These are phyloP conservation scores for Stictonetta naevosa DNA, from an alignment of 2,113 vertebrate genomes.

Conservation along the genomic window DNA sequence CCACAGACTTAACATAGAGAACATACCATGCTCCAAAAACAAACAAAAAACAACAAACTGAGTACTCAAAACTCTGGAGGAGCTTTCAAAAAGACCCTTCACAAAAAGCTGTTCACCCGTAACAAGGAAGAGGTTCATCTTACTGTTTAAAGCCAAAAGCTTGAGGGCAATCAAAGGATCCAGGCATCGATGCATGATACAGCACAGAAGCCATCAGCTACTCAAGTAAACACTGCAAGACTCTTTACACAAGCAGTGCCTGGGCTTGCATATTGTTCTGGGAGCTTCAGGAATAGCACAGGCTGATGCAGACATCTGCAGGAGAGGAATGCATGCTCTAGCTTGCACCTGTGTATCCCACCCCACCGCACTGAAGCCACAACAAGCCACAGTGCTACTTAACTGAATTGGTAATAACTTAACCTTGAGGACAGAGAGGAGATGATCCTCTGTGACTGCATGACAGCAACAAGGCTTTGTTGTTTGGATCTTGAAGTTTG, in stretches of 20 bases:
- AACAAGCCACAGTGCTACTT: background rate
- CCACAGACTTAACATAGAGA: background rate
- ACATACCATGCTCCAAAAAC: background rate
- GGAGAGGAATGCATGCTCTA: background rate
- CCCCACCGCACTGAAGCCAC: background rate
- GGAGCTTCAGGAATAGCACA: background rate
- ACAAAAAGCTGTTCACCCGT: background rate
- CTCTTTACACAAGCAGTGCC: background rate
- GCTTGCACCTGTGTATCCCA: background rate
- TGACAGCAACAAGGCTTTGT: background rate
- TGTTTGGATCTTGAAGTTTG: background rate
- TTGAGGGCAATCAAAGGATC: background rate
- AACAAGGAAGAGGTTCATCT: background rate
- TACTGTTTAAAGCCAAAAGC: background rate
- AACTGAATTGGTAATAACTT: background rate
- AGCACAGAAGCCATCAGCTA: background rate
- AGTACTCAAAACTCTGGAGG: background rate
- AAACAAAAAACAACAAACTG: too few species aligned
- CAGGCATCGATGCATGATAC: background rate
- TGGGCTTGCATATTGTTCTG: rapidly evolving
- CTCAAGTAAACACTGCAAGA: background rate
- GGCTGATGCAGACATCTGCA: background rate
- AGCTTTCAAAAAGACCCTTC: background rate
- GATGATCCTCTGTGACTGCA: background rate
- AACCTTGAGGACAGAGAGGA: background rate